Evolutionary conservation across 2,113 vertebrate species (phyloP).

Genomic region (Passer domesticus): DNA sequence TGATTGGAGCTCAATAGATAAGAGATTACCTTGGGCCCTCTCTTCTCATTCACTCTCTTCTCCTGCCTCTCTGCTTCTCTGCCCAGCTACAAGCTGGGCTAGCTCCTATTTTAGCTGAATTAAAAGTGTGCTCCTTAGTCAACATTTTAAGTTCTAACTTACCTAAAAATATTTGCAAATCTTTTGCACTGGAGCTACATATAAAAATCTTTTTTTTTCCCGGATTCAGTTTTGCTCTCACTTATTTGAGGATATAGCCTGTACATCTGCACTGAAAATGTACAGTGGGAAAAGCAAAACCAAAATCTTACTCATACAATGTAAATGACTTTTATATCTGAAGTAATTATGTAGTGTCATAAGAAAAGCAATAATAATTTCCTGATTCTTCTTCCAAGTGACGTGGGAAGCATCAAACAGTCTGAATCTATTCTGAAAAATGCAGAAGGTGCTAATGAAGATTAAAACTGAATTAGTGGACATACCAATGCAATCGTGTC

Average conservation of each 20-base stretch:
- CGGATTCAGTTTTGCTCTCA: background rate
- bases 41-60: background rate
- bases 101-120: background rate
- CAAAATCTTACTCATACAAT: background rate
- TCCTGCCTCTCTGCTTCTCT: background rate
- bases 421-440: conserved; percentile 5
- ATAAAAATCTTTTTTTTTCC: background rate
- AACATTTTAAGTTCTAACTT: background rate
- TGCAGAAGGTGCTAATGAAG: background rate
- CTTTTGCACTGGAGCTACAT: background rate
- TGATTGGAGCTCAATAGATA: background rate
- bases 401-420: background rate
- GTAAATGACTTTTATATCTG: conserved; percentile 30
- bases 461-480: conserved; percentile 12
- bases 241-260: background rate
- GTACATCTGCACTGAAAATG: background rate
- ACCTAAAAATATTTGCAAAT: background rate
- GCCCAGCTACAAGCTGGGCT: background rate
- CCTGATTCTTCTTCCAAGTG: conserved; percentile 25
- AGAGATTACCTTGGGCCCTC: background rate
- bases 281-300: background rate
- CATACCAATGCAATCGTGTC: background rate
- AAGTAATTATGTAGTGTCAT: conserved; percentile 36
- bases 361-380: conserved; percentile 27
- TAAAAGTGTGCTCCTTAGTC: background rate